Evolutionary conservation across 2,888 invertebrate genomes (phyloP), one percentile per base, ranked within the genome.

Genomic region (Agonopterix alstromeriana): DNA sequence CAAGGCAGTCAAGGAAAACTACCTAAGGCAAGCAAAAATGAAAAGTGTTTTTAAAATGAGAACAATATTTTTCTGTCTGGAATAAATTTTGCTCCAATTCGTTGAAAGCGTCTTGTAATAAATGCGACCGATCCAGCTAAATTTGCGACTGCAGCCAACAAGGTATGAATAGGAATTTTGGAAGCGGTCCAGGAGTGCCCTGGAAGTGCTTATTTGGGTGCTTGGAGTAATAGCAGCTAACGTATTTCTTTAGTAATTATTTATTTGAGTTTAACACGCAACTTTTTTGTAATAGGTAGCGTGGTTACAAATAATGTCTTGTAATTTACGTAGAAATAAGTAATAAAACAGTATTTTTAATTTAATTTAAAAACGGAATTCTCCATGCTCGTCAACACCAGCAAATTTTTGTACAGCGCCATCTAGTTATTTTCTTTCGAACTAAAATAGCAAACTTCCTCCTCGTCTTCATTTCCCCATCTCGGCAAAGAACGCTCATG

Each of bases 101-200:
- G 59, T 58, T 56, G 56, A 53, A 52, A 62, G 56, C 51, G 56
- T 52, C 60, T 56, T 56, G 60, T 61, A 64, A 62, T 68, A 67
- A 67, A 68, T 64, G 61, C 58, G 53, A 59, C 58, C 54, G 54
- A 54, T 61, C 60, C 57, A 53, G 63, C 63, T 68, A 65, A 70
- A 73, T 70, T 75, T 77, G 70, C 63, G 63, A 73, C 53, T 67
- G 59, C 64, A 64, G 65, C 70, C 68, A 77, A 74, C 73, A 70
- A 65, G 65, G 65, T 73, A 75, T 75, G 77, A 77, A 78, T 70
- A 68, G 71, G 62, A 74, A 72, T 72, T 55, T 72, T 82, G 82
- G 81, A 78, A 46, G 43, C 45, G 42, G 50, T 75, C 82, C 82
- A 81, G 68, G 48, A 42, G 56, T 50, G 63, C 58, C 61, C 59